Base-by-base conservation (phyloP, 2,888 invertebrate genomes). In the Andricus quercusramuli region DNA sequence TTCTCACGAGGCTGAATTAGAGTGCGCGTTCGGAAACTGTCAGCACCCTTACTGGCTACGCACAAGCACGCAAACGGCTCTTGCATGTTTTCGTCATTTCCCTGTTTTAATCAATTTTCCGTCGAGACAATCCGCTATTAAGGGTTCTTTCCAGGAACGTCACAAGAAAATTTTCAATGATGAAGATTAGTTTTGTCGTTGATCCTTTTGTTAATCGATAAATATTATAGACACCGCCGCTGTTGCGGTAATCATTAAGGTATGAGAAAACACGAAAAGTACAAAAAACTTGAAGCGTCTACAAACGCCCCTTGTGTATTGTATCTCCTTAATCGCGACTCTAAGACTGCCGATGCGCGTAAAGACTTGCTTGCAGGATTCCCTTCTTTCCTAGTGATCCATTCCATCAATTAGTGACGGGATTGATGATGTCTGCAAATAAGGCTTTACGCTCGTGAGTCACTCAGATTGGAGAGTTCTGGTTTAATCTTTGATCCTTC, bases 51-150 rank as follows among this genome's bases (percentile, higher is more conserved):
- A 25, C 51, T 74, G 74, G 74, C 68, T 70, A 70, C 68, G 68
- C 68, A 70, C 68, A 70, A 51, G 51, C 68, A 47, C 47, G 68
- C 47, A 17, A 51, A 74, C 32, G 32, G 56, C 56, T 74, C 32
- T 56, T 74, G 20, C 29, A 51, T n/a, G 51, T 74, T 51, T 74
- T 74, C 29, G 37, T 17, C 20, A 70, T 47, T 29, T 51, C 68
- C 44, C 70, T 70, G 47, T 51, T 70, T 70, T 70, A 22, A 70
- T 70, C 70, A 70, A 70, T 70, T 70, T 51, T 70, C 47, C 51
- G 70, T 70, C 70, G 51, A 70, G 70, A 70, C 70, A 70, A 70
- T 70, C 70, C 70, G 20, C 51, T 51, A 29, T 70, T 25, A 70
- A 56, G 51, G 51, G 51, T n/a, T 65, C 65, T 65, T 65, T 65